Evolutionary conservation across 2,888 invertebrate species (phyloP), one percentile per base, ranked within the genome.

Genomic region (Tillus elongatus): DNA sequence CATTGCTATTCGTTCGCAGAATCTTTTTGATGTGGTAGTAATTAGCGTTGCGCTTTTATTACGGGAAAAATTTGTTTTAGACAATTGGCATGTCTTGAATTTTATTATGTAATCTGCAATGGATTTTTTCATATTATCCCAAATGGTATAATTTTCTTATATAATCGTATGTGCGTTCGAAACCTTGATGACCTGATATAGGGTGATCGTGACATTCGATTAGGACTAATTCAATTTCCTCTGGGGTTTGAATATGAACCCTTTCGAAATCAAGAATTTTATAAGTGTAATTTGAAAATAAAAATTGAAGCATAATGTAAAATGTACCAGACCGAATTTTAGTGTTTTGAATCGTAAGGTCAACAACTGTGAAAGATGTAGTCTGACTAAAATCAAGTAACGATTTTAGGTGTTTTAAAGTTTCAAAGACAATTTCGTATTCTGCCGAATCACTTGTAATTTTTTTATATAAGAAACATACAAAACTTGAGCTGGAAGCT

Each of bases 31-130:
- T 1, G 52, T 54, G 4, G 50, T 46, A 8, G 52, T 54, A 4
- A 54, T 50, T 42, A 50, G 47, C 48, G 58, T 48, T 1, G 59
- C 57, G 13, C 42, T 19, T 43, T 42, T 49, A 27, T 31, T 31
- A 12, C 6, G 6, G 6, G 6, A 8, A 19, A 8, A 8, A n/a
- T 8, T 19, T 19, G 24, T 8, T 19, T 19, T 19, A n/a, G 6
- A 8, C 6, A 19, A 6, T 19, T 19, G 24, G n/a, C 24, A 19
- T 19, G 24, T 8, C n/a, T 19, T 6, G 24, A 6, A 19, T 6
- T n/a, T 19, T 8, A 6, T 19, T 8, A 19, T 19, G 6, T 8
- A 19, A 8, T n/a, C n/a, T 19, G 6, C n/a, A 8, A 19, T 19
- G n/a, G 6, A 6, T 8, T 19, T 19, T n/a, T 19, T 19, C 24